Conservation (phyloP, 2,888 invertebrate species). For the Callimorpha dominula region DNA sequence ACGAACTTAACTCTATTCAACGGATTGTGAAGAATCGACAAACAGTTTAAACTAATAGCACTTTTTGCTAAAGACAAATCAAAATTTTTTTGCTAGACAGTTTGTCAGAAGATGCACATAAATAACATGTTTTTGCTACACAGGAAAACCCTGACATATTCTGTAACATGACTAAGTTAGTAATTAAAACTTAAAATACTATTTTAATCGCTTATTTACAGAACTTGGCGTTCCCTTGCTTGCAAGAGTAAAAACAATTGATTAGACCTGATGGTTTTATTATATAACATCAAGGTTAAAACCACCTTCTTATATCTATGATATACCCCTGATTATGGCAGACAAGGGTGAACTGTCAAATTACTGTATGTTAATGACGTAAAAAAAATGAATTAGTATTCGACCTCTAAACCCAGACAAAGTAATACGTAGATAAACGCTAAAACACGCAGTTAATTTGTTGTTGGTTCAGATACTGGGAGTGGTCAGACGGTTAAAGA, state of each 20-base stretch:
- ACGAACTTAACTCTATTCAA: background rate
- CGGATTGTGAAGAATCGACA: background rate
- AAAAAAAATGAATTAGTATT: background rate
- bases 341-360: background rate
- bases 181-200: background rate
- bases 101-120: background rate
- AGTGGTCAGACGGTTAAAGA: too few relatives aligned
- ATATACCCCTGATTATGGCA: background rate
- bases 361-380: background rate
- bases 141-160: background rate
- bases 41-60: background rate
- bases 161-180: slow-evolving; percentile 1
- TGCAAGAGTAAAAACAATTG: background rate
- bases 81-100: background rate
- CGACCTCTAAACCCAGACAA: background rate
- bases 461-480: too few relatives aligned
- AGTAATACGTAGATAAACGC: too few relatives aligned
- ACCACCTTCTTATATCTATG: background rate
- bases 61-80: background rate
- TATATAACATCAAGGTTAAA: background rate
- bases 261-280: background rate
- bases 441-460: too few relatives aligned
- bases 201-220: background rate
- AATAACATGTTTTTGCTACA: background rate
- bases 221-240: background rate